phyloP scores from a whole-genome alignment of 2,888 invertebrate species.

The Pollenia amentaria region DNA sequence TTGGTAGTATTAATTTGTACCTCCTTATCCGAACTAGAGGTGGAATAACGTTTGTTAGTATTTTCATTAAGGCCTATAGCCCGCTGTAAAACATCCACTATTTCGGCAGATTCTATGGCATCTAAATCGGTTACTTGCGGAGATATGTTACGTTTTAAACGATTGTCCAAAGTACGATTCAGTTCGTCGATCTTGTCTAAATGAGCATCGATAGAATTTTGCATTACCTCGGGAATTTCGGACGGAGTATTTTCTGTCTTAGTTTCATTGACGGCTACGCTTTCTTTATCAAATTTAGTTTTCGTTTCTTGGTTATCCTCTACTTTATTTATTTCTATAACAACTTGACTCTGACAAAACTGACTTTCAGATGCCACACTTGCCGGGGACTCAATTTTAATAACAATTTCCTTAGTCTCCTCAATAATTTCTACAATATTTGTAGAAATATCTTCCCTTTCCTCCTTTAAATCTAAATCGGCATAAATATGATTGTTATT shows the following conservation, averaged over 20 bases:
- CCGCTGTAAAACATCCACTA: constrained; percentile 69
- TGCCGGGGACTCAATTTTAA: background rate
- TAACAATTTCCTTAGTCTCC: constrained; percentile 2
- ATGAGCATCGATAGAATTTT: constrained; percentile 83
- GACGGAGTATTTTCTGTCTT: constrained; percentile 46
- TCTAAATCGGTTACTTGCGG: constrained; percentile 79
- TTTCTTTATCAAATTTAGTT: background rate
- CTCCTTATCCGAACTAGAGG: constrained; percentile 81
- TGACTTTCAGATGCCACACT: constrained; percentile 25
- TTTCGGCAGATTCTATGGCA: constrained; percentile 79
- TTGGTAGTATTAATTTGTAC: constrained; percentile 74
- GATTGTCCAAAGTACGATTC: constrained; percentile 82
- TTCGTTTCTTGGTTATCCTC: constrained; percentile 7
- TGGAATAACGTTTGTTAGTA: constrained; percentile 80
- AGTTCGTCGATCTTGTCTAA: constrained; percentile 83
- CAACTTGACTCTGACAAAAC: constrained; percentile 75
- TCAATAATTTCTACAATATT: background rate
- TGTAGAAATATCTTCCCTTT: constrained; percentile 50
- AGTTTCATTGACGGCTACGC: background rate
- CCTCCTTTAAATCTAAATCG: constrained; percentile 79
- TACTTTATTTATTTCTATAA: constrained; percentile 70
- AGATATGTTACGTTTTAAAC: constrained; percentile 80
- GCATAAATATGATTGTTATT: constrained; percentile 82
- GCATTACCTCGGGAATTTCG: constrained; percentile 74
- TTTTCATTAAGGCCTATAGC: constrained; percentile 66